phyloP scores from a whole-genome alignment of 2,888 invertebrate genomes.

The Stratiomys singularior region DNA sequence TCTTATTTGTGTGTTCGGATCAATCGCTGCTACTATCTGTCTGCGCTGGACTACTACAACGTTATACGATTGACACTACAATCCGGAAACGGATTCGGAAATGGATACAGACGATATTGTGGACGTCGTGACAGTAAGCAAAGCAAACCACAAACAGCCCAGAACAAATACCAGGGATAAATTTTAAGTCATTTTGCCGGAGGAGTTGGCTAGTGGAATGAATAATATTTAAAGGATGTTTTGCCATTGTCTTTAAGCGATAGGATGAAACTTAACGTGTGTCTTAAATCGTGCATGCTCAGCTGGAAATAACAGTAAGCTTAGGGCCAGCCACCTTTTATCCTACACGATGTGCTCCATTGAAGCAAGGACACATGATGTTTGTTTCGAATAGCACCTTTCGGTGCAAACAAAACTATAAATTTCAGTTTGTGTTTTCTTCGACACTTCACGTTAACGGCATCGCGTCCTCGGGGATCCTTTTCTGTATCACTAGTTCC shows the following conservation, averaged over 20 bases:
- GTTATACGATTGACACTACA: neutral
- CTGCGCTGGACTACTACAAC: neutral
- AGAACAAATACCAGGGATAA: slow-evolving; percentile 16
- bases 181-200: neutral
- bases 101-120: neutral
- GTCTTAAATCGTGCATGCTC: no score
- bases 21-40: neutral
- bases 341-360: neutral
- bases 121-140: neutral
- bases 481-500: neutral
- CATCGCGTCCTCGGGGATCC: neutral
- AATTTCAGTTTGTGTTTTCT: slow-evolving; percentile 55
- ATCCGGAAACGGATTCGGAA: neutral
- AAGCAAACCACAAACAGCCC: slow-evolving; percentile 1
- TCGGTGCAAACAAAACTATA: slow-evolving; percentile 57
- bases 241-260: no score
- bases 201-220: no score
- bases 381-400: slow-evolving; percentile 54
- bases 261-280: no score
- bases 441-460: slow-evolving; percentile 51
- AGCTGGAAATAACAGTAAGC: neutral
- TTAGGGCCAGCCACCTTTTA: neutral
- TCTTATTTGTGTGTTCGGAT: slow-evolving; percentile 18
- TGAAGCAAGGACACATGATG: slow-evolving; percentile 41
- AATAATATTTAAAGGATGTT: no score